Evolutionary conservation across 2,797 vertebrate species (phyloP).

Genomic region (Molossus molossus): DNA sequence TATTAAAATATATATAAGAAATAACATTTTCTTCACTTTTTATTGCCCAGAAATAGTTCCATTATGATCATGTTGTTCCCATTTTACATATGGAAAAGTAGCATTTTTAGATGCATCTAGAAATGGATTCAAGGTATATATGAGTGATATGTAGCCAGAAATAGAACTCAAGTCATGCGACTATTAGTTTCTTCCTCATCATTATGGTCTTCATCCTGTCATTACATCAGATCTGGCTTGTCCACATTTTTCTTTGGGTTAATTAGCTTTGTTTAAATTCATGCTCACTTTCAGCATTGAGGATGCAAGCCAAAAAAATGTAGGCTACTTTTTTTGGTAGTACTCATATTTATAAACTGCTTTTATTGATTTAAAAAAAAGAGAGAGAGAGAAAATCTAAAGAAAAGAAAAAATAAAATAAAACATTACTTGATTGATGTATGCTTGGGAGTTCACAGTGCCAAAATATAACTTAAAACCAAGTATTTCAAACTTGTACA

Average conservation of each 20-base stretch:
- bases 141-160: background rate
- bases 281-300: background rate
- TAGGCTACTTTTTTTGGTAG: background rate
- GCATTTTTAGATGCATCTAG: background rate
- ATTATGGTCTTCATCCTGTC: background rate
- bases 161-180: background rate
- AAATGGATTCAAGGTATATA: background rate
- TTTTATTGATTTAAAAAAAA: constrained; percentile 67
- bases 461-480: constrained; percentile 70
- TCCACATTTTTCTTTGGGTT: background rate
- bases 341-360: constrained; percentile 21
- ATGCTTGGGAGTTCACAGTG: constrained; percentile 22
- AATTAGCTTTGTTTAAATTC: constrained; percentile 26
- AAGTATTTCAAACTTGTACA: constrained; percentile 71
- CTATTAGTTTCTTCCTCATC: background rate
- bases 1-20: background rate
- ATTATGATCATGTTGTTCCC: background rate
- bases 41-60: background rate
- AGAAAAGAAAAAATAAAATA: constrained; percentile 9
- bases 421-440: constrained; percentile 68
- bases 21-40: background rate
- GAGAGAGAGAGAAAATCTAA: background rate
- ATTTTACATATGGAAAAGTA: background rate
- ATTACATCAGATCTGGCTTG: background rate
- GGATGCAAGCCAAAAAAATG: background rate